These are phyloP conservation scores for Xylota sylvarum DNA, from an alignment of 2,888 invertebrate genomes.

Conservation along the genomic window DNA sequence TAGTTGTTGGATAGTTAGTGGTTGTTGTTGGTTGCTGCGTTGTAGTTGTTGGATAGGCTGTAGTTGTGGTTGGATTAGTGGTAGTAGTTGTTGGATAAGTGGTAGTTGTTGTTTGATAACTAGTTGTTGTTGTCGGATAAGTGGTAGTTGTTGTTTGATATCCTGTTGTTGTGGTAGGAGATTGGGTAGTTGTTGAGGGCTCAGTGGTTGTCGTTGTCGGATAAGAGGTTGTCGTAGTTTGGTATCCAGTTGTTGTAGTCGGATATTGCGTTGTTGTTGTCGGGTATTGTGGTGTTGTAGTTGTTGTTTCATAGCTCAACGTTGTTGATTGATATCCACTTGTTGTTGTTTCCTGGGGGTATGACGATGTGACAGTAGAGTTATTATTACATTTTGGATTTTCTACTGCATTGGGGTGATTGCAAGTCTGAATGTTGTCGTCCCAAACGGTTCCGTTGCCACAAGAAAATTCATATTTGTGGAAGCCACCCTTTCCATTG, in stretches of 20 bases:
- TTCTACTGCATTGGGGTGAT: slow-evolving; percentile 78
- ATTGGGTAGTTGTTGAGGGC: slow-evolving; percentile 16
- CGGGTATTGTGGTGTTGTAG: neutral
- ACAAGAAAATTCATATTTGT: slow-evolving; percentile 88
- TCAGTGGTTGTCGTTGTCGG: slow-evolving; percentile 44
- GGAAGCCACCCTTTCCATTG: slow-evolving; percentile 87
- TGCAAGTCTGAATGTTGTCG: slow-evolving; percentile 83
- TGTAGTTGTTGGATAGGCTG: slow-evolving; percentile 46
- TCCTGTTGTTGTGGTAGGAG: slow-evolving; percentile 23
- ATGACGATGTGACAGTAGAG: slow-evolving; percentile 7
- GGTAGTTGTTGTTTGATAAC: slow-evolving; percentile 39
- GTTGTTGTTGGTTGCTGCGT: slow-evolving; percentile 61
- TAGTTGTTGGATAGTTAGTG: slow-evolving; percentile 42
- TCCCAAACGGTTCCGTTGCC: slow-evolving; percentile 89
- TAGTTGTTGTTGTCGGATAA: slow-evolving; percentile 33
- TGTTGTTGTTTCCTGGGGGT: slow-evolving; percentile 42
- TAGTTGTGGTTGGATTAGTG: slow-evolving; percentile 27
- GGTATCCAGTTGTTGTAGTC: slow-evolving; percentile 10
- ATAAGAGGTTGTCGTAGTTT: slow-evolving; percentile 14
- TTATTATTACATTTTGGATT: slow-evolving; percentile 78
- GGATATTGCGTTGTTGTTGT: slow-evolving; percentile 18
- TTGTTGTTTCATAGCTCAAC: neutral
- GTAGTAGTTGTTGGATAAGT: slow-evolving; percentile 34
- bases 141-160: slow-evolving; percentile 36
- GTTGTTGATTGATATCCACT: slow-evolving; percentile 48